phyloP scores from a whole-genome alignment of 2,113 vertebrate genomes.

The Poeciliopsis occidentalis region DNA sequence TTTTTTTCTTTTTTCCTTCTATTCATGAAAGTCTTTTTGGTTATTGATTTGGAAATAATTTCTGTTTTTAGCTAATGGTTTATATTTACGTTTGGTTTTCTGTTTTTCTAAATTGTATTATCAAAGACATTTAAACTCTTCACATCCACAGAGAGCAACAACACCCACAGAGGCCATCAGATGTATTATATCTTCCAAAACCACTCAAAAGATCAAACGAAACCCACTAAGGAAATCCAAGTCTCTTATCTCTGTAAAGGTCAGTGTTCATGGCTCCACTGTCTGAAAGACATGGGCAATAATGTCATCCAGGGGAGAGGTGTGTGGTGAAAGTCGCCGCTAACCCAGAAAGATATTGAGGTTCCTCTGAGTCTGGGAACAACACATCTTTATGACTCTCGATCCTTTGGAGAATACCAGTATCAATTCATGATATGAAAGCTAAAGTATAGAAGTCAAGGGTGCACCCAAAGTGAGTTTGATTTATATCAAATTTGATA shows the following conservation, averaged over 20 bases:
- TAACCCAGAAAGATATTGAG: slow-evolving; percentile 1
- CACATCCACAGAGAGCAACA: slow-evolving; percentile 4
- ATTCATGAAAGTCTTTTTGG: background rate
- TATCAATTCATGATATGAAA: background rate
- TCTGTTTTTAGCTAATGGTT: background rate
- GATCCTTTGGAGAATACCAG: background rate
- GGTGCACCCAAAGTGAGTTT: background rate
- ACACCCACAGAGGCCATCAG: background rate
- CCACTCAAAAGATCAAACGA: slow-evolving; percentile 2
- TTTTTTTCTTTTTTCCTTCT: background rate
- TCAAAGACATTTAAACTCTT: slow-evolving; percentile 1
- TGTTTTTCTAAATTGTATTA: background rate
- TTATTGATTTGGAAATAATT: background rate
- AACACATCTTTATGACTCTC: background rate
- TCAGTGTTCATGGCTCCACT: slow-evolving; percentile 20
- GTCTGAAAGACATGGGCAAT: slow-evolving; percentile 12
- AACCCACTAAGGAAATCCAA: background rate
- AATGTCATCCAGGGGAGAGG: background rate
- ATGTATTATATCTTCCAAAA: slow-evolving; percentile 11
- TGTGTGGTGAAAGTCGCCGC: background rate
- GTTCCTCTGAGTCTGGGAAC: background rate
- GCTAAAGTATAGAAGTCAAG: background rate
- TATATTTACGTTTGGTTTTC: background rate
- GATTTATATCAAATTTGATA: background rate
- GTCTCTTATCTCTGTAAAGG: slow-evolving; percentile 3